A percentile compares a stretch with the other conserved stretches of the same genome.
Evolutionary conservation across 2,888 invertebrate species (phyloP).

Genomic region (Thyatira batis): DNA sequence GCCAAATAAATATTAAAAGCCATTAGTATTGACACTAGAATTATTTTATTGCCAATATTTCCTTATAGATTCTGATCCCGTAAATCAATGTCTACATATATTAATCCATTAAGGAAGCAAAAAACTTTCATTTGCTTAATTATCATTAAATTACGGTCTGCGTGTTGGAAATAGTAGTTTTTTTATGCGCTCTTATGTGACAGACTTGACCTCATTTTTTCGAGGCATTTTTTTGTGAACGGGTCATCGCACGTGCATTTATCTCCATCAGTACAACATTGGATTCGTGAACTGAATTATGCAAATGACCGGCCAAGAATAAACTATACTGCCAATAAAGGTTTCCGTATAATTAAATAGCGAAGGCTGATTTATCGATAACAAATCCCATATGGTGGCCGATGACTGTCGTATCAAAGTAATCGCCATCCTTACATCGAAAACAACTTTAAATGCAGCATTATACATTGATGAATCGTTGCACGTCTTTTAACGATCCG

Average conservation of each 20-base stretch:
- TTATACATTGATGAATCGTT: neutral
- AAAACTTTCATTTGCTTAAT: constrained; percentile 34
- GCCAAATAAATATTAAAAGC: neutral
- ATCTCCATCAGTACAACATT: constrained; percentile 62
- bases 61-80: neutral
- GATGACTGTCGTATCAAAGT: neutral
- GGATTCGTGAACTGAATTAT: constrained; percentile 47
- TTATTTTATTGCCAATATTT: neutral
- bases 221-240: constrained; percentile 44
- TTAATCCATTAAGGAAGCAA: neutral
- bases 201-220: constrained; percentile 64
- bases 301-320: constrained; percentile 34
- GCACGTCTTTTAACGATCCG: neutral
- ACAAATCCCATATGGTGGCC: neutral
- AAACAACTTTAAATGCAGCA: neutral
- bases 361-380: neutral
- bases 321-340: neutral
- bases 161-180: constrained; percentile 44
- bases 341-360: neutral
- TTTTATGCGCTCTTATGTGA: constrained; percentile 37
- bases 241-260: constrained; percentile 59
- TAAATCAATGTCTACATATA: constrained; percentile 1
- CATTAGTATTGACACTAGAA: neutral
- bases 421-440: neutral
- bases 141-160: constrained; percentile 39